Evolutionary conservation across 2,113 vertebrate genomes (phyloP), one percentile per base, ranked within the genome.

Genomic region (Pachypanchax playfairii): DNA sequence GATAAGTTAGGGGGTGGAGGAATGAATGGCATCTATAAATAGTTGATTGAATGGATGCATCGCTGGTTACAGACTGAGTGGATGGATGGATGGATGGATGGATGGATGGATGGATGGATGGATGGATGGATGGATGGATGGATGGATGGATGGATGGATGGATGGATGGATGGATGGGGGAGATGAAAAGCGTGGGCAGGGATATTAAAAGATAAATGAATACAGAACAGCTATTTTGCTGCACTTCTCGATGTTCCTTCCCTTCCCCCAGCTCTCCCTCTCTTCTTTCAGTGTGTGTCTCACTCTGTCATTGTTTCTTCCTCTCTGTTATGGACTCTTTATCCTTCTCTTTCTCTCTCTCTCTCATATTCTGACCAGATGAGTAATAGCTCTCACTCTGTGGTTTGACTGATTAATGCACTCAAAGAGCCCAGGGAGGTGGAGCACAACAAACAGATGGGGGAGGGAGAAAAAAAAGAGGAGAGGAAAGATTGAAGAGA

Each of bases 401-500:
- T 54, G 75, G 79, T 79, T 85, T 88, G 86, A 87, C 88, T 90
- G 88, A 90, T 87, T 88, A 88, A 88, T 88, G 87, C 77, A 86
- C 85, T 86, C 63, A 25, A 67, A 87, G 67, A 82, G 79, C 76
- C 80, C 67, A 65, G 75, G 82, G 80, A 85, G 84, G 82, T 78
- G 75, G 80, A 79, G 83, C 81, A 85, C 85, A 85, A 87, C 81
- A 88, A 88, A 83, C 76, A 82, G 73, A 86, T 17, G 31, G 65
- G 53, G 35, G 41, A 39, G 52, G 60, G 38, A 35, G 52, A 3
- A 18, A 33, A 49, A 65, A 52, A 54, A 38, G n/a, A 1, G 50
- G 42, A 66, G 29, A 55, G 56, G 39, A 59, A 50, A 47, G 61
- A 75, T 65, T 60, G 73, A 39, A 48, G 62, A 47, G 56, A 75